Evolutionary conservation across 1,140 invertebrate species (phyloP).

Genomic region (Paraescarpia echinospica): DNA sequence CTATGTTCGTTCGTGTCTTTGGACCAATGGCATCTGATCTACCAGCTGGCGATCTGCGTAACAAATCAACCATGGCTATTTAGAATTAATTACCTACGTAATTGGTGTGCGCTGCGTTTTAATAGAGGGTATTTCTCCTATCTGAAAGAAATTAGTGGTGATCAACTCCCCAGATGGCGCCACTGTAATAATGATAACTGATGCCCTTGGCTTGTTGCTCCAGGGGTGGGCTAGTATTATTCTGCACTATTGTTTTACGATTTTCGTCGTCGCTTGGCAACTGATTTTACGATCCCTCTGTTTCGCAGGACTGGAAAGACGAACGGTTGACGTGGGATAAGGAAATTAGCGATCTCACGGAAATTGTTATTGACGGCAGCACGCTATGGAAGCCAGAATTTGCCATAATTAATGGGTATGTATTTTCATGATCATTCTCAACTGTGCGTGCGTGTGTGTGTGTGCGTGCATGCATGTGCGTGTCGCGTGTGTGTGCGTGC

Average conservation of each 20-base stretch:
- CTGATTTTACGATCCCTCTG: not conserved
- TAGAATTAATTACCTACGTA: no score
- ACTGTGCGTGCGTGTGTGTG: not conserved
- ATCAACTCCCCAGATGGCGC: no score
- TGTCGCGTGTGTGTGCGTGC: not conserved
- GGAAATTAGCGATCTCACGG: constrained; percentile 86
- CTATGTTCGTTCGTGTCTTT: no score
- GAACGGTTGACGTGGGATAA: constrained; percentile 94
- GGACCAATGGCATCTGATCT: no score
- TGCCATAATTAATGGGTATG: constrained; percentile 60
- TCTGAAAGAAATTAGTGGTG: not conserved
- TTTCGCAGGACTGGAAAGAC: constrained; percentile 84
- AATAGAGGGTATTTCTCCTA: not conserved
- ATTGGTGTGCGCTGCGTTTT: no score
- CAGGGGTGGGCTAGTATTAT: no score
- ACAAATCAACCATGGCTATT: no score
- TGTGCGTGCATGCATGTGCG: not conserved
- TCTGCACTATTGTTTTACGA: no score
- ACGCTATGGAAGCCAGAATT: constrained; percentile 91
- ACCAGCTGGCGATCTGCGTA: no score
- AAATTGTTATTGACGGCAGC: constrained; percentile 50
- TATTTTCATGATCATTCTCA: not conserved
- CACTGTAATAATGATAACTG: no score
- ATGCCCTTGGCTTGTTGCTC: no score
- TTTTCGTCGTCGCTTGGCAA: not conserved